Percentiles rank a stretch among this genome's conserved stretches.
phyloP scores from a whole-genome alignment of 2,888 invertebrate species.

The Lepetodrilus schrolli region DNA sequence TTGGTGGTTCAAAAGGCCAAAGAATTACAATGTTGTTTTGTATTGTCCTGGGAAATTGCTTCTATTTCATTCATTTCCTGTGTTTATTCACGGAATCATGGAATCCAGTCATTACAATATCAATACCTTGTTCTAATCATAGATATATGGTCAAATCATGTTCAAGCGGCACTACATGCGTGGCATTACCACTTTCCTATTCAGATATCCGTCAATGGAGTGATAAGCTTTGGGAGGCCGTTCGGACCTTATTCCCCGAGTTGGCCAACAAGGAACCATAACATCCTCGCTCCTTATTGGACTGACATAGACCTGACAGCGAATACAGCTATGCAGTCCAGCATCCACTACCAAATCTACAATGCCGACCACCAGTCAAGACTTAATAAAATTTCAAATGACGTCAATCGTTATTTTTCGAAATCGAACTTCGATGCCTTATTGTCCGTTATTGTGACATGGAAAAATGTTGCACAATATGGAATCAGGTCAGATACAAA shows the following conservation, averaged over 20 bases:
- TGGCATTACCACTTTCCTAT: not conserved
- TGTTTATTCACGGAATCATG: not conserved
- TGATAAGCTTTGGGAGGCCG: not conserved
- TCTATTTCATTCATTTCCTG: not conserved
- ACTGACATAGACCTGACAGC: not conserved
- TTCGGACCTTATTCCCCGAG: not conserved
- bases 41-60: too few species aligned
- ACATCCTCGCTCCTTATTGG: constrained; percentile 20
- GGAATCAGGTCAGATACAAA: not conserved
- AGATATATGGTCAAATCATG: too few species aligned
- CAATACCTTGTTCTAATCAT: too few species aligned
- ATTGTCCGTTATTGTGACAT: not conserved
- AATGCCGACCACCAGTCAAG: not conserved
- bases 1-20: too few species aligned
- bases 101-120: too few species aligned
- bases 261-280: not conserved
- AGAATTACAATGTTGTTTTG: too few species aligned
- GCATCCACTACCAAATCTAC: not conserved
- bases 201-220: not conserved
- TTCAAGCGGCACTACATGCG: too few species aligned
- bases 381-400: not conserved
- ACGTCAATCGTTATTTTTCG: not conserved
- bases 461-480: not conserved
- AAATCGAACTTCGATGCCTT: not conserved
- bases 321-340: not conserved